Percentiles rank a stretch among this genome's conserved stretches.
Evolutionary conservation across 1,140 invertebrate genomes (phyloP).

Genomic region (Acyrthosiphon pisum): DNA sequence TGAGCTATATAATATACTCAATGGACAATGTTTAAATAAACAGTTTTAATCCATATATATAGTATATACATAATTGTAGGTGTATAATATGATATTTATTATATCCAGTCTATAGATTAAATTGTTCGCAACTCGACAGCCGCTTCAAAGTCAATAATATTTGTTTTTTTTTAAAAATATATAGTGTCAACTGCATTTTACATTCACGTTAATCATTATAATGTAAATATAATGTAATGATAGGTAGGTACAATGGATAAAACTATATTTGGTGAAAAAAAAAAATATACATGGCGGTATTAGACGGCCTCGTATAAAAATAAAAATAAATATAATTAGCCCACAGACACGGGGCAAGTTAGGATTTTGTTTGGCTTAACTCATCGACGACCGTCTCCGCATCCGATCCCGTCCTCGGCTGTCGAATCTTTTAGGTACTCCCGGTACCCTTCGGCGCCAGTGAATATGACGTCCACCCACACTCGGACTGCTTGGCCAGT

Average conservation of each 20-base stretch:
- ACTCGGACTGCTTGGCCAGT: constrained; percentile 93
- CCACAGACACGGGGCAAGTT: not conserved
- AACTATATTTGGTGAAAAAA: not conserved
- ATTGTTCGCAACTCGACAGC: not conserved
- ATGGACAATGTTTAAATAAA: not conserved
- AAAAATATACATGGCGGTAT: not conserved
- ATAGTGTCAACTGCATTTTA: not conserved
- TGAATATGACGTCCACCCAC: constrained; percentile 96
- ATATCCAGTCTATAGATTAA: constrained; percentile 16
- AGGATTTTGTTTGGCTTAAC: not conserved
- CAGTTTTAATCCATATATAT: not conserved
- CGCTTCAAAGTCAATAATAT: not conserved
- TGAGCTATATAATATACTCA: too few relatives aligned
- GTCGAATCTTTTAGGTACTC: constrained; percentile 69
- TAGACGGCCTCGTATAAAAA: not conserved
- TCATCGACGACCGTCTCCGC: not conserved
- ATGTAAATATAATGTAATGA: not conserved
- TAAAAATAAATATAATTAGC: not conserved
- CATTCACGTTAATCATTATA: not conserved
- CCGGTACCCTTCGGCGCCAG: constrained; percentile 85
- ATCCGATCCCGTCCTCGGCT: not conserved
- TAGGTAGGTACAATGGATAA: not conserved
- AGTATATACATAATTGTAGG: not conserved
- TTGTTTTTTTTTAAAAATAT: not conserved
- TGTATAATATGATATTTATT: not conserved